phyloP scores from a whole-genome alignment of 1,140 invertebrate genomes.

The Oppia nitens region DNA sequence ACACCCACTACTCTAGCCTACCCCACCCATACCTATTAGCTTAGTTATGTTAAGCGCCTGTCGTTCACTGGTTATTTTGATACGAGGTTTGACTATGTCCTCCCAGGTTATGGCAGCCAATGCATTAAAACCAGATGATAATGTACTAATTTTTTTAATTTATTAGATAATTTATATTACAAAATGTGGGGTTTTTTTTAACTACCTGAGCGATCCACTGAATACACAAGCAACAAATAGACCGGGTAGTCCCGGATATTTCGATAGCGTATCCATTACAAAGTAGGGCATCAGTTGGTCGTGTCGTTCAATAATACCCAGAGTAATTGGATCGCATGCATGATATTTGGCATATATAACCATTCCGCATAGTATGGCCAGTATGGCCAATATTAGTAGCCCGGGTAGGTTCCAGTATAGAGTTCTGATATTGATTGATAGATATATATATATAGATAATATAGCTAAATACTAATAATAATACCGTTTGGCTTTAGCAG shows the following conservation, averaged over 20 bases:
- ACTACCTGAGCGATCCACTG: conserved; percentile 20
- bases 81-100: conserved; percentile 13
- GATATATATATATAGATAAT: background rate
- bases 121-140: conserved; percentile 20
- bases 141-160: conserved; percentile 8
- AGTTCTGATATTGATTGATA: conserved; percentile 1
- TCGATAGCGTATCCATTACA: conserved; percentile 21
- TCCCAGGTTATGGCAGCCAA: conserved; percentile 20
- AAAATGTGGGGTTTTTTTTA: background rate
- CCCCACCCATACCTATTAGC: background rate
- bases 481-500: conserved; percentile 14
- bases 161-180: background rate
- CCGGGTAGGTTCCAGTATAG: conserved; percentile 15
- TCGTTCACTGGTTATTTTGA: background rate
- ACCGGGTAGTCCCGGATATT: conserved; percentile 25
- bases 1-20: too few relatives aligned
- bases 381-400: background rate
- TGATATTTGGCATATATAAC: conserved; percentile 27
- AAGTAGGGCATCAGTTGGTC: conserved; percentile 27
- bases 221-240: conserved; percentile 26
- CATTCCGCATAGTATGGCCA: conserved; percentile 22
- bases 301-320: conserved; percentile 20
- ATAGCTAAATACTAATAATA: background rate
- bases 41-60: background rate
- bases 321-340: conserved; percentile 27